These are phyloP conservation scores for Crossoptilon crossoptilon DNA, from an alignment of 2,797 vertebrate species.

Conservation along the genomic window DNA sequence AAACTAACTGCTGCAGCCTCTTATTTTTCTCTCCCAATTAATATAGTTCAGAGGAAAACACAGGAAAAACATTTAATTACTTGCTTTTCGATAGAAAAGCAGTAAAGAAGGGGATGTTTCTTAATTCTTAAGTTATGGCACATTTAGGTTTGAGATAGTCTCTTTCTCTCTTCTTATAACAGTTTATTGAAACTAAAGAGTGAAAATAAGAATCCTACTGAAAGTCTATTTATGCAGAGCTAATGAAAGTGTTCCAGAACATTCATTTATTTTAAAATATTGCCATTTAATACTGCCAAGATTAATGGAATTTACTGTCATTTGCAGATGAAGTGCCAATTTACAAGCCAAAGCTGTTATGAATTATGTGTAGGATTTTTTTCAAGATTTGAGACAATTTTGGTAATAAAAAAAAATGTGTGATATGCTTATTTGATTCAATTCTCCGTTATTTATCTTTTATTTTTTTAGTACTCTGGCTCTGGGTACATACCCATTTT, in stretches of 20 bases:
- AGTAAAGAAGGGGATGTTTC: not conserved
- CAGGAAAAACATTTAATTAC: not conserved
- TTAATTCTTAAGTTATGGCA: not conserved
- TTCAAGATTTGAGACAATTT: slow-evolving; percentile 39
- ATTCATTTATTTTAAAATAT: slow-evolving; percentile 46
- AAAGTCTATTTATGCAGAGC: not conserved
- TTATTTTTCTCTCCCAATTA: not conserved
- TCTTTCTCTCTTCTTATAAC: not conserved
- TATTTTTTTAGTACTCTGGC: not conserved
- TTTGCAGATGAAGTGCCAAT: not conserved
- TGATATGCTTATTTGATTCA: not conserved
- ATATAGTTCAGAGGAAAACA: not conserved
- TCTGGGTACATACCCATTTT: not conserved
- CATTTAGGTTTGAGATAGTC: not conserved
- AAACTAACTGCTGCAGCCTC: not conserved
- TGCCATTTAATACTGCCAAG: slow-evolving; percentile 26
- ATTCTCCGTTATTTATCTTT: not conserved
- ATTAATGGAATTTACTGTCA: slow-evolving; percentile 30
- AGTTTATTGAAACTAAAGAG: not conserved
- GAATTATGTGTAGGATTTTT: not conserved
- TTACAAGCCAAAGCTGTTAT: not conserved
- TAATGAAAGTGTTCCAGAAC: slow-evolving; percentile 38
- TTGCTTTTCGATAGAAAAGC: not conserved
- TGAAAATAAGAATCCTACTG: not conserved
- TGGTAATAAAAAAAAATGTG: not conserved